Conservation (phyloP, 2,888 invertebrate species). For the Amblyjoppa fuscipennis region DNA sequence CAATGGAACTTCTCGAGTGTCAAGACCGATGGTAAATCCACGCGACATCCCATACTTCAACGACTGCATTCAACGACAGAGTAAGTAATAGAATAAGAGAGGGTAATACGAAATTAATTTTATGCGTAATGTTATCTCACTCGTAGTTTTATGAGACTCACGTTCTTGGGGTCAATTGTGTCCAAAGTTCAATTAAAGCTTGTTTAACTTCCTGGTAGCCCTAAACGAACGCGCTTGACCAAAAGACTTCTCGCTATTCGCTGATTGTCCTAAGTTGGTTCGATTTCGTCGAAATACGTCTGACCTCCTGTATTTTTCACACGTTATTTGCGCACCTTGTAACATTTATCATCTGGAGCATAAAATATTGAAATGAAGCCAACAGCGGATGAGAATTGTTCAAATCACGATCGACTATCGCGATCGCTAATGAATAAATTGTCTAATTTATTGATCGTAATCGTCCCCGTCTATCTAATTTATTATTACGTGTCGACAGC, state of each 20-base stretch:
- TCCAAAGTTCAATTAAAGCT: slow-evolving; percentile 71
- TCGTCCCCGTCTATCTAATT: too few relatives aligned
- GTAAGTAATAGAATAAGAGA: slow-evolving; percentile 57
- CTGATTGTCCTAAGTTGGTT: slow-evolving; percentile 41
- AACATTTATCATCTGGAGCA: too few relatives aligned
- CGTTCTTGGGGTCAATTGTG: slow-evolving; percentile 57
- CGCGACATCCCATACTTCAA: slow-evolving; percentile 66
- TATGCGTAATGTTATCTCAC: slow-evolving; percentile 23
- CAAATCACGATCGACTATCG: too few relatives aligned
- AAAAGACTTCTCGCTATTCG: slow-evolving; percentile 41
- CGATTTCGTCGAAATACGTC: slow-evolving; percentile 55
- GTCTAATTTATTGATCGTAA: too few relatives aligned
- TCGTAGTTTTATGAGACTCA: slow-evolving; percentile 37
- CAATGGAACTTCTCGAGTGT: neutral
- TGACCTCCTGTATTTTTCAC: neutral
- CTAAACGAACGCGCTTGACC: neutral
- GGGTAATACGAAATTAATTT: neutral
- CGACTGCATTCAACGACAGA: slow-evolving; percentile 65
- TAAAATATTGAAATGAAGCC: too few relatives aligned
- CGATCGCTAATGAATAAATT: too few relatives aligned
- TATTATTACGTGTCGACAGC: too few relatives aligned
- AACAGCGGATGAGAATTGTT: too few relatives aligned
- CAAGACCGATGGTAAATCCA: neutral
- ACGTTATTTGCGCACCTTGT: slow-evolving; percentile 12
- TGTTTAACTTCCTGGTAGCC: slow-evolving; percentile 71